Evolutionary conservation across 2,888 invertebrate genomes (phyloP), one percentile per base, ranked within the genome.

Genomic region (Timema cristinae): DNA sequence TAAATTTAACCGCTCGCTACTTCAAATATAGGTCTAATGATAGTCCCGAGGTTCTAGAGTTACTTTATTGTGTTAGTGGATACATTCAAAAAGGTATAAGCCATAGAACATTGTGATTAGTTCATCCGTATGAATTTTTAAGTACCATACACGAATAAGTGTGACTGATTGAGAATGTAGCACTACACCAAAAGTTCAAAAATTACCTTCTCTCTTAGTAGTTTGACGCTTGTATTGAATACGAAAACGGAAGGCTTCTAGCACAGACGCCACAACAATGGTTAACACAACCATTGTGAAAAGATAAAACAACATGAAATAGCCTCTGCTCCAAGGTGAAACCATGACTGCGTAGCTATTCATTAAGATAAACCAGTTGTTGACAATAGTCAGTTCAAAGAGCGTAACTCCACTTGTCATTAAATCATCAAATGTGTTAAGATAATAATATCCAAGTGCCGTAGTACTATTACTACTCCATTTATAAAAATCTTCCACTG

Each of bases 291-390:
- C 93, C 94, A 95, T 94, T 70, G 93, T 95, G 78, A 92, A 90
- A 68, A 95, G 84, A 82, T 94, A 95, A 84, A 95, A 95, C 56
- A 88, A 84, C 92, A 95, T 95, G 80, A 95, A 95, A 81, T 91
- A 95, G n/a, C 92, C 82, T 76, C 94, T 85, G 71, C 91, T 91
- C 82, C 90, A 91, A 78, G 90, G 86, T 68, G 89, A 86, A 0
- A 89, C 87, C 16, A 90, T 90, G 0, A 87, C 85, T 0, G 91
- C 91, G 79, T 90, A 92, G 1, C 91, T 94, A 80, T 94, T 93
- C 95, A 95, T 95, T 48, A 94, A 87, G 72, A 94, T 92, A 79
- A 95, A 94, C 95, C 95, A 95, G 83, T 95, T 95, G 82, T 95
- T 95, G 72, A 95, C 94, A 11, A 95, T 94, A 0, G 94, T 95